Percentiles rank a stretch among this genome's conserved stretches.
Conservation (phyloP, 2,113 vertebrate genomes). For the Himantopus leucocephalus region DNA sequence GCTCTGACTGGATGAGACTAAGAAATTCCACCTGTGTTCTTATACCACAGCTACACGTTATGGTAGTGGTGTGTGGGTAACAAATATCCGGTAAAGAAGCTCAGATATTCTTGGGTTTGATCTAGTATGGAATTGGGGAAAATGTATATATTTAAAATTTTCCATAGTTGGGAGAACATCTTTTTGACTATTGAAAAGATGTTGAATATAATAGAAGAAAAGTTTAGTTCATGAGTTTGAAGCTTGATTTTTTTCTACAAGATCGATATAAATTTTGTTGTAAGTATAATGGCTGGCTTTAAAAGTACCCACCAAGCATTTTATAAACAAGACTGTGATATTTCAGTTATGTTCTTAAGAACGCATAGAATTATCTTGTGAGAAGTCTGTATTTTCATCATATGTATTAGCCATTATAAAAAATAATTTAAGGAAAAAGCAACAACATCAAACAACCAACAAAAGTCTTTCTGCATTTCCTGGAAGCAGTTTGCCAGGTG, state of each 20-base stretch:
- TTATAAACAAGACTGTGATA: neutral
- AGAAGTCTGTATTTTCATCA: neutral
- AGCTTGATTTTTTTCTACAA: neutral
- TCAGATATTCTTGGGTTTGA: neutral
- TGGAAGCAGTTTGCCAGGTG: neutral
- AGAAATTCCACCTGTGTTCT: neutral
- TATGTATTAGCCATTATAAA: neutral
- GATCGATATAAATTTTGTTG: neutral
- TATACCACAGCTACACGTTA: neutral
- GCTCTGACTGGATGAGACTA: neutral
- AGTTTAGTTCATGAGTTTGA: neutral
- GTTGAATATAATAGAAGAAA: neutral
- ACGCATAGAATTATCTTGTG: neutral
- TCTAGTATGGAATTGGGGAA: neutral
- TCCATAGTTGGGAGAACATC: fast-evolving
- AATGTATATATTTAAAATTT: neutral
- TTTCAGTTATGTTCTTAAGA: neutral
- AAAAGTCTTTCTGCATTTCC: neutral
- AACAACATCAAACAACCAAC: neutral
- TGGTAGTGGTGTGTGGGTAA: neutral
- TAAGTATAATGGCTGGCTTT: neutral
- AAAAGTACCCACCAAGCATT: neutral
- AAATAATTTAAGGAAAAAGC: neutral
- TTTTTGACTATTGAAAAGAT: neutral
- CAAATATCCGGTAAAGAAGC: neutral